A percentile compares a stretch with the other conserved stretches of the same genome.
Evolutionary conservation across 2,888 invertebrate species (phyloP).

Genomic region (Dioctria rufipes): DNA sequence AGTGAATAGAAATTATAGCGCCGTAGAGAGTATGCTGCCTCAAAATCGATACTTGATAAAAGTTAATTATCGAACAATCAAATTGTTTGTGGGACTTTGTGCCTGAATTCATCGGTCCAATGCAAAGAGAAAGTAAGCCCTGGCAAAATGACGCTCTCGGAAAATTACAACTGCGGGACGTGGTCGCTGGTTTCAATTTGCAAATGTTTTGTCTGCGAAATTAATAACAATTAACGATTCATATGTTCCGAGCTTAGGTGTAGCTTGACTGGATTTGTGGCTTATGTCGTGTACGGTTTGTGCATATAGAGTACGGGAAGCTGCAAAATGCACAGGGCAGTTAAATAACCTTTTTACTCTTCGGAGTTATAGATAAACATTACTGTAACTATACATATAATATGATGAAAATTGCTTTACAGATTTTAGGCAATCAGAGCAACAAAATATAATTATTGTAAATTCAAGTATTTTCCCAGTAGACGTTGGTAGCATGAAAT

Average conservation of each 20-base stretch:
- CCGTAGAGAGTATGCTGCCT: conserved; percentile 26
- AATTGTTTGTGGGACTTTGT: conserved; percentile 56
- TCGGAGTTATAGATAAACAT: no score
- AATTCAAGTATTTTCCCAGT: no score
- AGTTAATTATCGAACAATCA: conserved; percentile 58
- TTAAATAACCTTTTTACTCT: no score
- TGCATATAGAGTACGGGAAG: no score
- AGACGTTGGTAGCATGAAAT: no score
- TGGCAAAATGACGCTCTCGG: conserved; percentile 9
- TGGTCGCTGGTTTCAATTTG: conserved; percentile 58
- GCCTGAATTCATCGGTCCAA: conserved; percentile 7
- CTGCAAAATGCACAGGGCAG: no score
- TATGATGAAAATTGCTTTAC: no score
- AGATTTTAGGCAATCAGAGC: no score
- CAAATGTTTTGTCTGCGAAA: conserved; percentile 52
- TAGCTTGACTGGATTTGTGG: conserved; percentile 25
- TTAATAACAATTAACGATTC: conserved; percentile 58
- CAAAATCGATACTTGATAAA: conserved; percentile 59
- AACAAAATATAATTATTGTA: no score
- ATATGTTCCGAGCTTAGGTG: conserved; percentile 55
- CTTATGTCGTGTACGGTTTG: not conserved
- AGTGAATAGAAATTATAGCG: conserved; percentile 29
- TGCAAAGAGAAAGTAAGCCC: not conserved
- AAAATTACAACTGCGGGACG: conserved; percentile 42
- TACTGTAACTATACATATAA: no score